Percentiles rank a stretch among this genome's conserved stretches.
Evolutionary conservation across 2,888 invertebrate genomes (phyloP).

Genomic region (Nomada ferruginata): DNA sequence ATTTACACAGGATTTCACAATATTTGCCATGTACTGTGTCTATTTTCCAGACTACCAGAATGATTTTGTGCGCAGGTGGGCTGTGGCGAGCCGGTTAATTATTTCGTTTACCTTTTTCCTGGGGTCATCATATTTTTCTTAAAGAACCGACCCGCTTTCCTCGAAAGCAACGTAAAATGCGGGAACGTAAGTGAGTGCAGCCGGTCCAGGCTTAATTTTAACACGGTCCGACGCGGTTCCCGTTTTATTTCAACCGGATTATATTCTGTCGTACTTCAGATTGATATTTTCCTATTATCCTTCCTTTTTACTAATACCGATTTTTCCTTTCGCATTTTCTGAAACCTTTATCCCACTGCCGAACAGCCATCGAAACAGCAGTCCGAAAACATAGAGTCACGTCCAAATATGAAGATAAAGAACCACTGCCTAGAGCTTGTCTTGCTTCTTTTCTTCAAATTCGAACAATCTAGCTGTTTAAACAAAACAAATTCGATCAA

Average conservation of each 20-base stretch:
- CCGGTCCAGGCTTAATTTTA: conserved; percentile 63
- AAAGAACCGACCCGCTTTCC: conserved; percentile 43
- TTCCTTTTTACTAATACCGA: conserved; percentile 81
- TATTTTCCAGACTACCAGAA: conserved; percentile 26
- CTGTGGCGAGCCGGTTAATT: conserved; percentile 61
- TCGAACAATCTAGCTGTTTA: too few relatives aligned
- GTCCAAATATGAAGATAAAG: conserved; percentile 80
- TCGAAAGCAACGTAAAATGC: conserved; percentile 49
- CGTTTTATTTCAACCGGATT: conserved; percentile 80
- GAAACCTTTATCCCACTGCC: conserved; percentile 63
- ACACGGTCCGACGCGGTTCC: conserved; percentile 62
- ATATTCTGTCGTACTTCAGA: conserved; percentile 82
- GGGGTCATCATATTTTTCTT: conserved; percentile 53
- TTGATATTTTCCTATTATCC: conserved; percentile 81
- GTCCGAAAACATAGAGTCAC: conserved; percentile 72
- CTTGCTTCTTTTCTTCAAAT: conserved; percentile 54
- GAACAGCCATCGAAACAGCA: conserved; percentile 68
- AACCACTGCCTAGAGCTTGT: conserved; percentile 66
- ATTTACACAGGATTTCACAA: conserved; percentile 4
- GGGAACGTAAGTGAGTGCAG: conserved; percentile 56
- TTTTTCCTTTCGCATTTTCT: conserved; percentile 42
- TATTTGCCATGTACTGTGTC: background rate
- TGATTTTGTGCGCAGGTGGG: conserved; percentile 68
- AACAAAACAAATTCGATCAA: conserved; percentile 11
- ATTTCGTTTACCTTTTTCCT: conserved; percentile 58